Conservation (phyloP, 2,888 invertebrate genomes). For the Drosophila nigritarsus region DNA sequence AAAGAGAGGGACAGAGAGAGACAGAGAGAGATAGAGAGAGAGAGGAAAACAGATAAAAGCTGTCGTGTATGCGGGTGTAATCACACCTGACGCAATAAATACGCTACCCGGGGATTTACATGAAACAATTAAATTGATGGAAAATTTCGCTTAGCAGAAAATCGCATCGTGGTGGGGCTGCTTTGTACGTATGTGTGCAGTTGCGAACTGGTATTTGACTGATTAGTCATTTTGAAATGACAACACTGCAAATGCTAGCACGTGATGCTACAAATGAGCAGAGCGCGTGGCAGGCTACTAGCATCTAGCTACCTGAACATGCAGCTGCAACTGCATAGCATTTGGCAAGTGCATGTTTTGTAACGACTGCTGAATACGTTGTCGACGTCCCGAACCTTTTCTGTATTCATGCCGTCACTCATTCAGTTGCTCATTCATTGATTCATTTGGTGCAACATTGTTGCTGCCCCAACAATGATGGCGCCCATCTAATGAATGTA, state of each 20-base stretch:
- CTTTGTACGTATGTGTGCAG: not conserved
- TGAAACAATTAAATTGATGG: slow-evolving; percentile 74
- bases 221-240: slow-evolving; percentile 73
- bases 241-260: slow-evolving; percentile 68
- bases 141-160: slow-evolving; percentile 42
- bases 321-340: slow-evolving; percentile 19
- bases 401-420: slow-evolving; percentile 64
- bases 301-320: slow-evolving; percentile 16
- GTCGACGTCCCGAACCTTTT: slow-evolving; percentile 58
- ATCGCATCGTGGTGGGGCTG: not conserved
- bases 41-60: slow-evolving; percentile 20
- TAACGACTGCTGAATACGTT: slow-evolving; percentile 74
- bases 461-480: slow-evolving; percentile 57
- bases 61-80: slow-evolving; percentile 54
- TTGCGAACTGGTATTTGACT: slow-evolving; percentile 65
- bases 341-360: slow-evolving; percentile 69
- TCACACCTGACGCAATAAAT: slow-evolving; percentile 72
- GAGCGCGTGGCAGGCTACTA: slow-evolving; percentile 24
- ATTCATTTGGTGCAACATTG: slow-evolving; percentile 78
- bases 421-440: slow-evolving; percentile 40
- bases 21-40: not conserved
- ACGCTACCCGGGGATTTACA: slow-evolving; percentile 58
- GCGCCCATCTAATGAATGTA: slow-evolving; percentile 69
- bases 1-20: not conserved
- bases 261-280: slow-evolving; percentile 51